Evolutionary conservation across 2,888 invertebrate genomes (phyloP), one percentile per base, ranked within the genome.

Genomic region (Norana najaformis): DNA sequence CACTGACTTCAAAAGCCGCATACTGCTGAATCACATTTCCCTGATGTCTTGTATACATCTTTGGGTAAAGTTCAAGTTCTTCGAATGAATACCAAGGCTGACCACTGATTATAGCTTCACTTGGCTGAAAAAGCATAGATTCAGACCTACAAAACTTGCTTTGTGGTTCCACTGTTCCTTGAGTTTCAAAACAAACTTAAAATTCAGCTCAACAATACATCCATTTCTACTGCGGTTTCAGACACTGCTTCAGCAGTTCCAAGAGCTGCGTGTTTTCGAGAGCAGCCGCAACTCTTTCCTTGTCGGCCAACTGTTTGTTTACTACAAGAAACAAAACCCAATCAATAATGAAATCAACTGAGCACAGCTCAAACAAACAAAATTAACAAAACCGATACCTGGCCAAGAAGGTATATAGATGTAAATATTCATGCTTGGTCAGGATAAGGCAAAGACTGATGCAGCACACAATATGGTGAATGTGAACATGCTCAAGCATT

Each of bases 301-400:
- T 99, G 94, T 99, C 99, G 0, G 98, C 98, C 36, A 99, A 95
- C 94, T 99, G 99, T 94, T 99, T 99, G 95, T 99, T 99, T 5
- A 99, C 97, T 92, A 88, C 16, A 47, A 88, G 39, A 37, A 6
- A 69, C 88, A 36, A 83, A 89, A 89, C 83, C 30, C 30, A 69
- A 39, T 41, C 41, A 83, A 38, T 30, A 30, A 23, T 34, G 88
- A 90, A 53, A 36, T 38, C 20, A 11, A 38, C 47, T 1, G 23
- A 47, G 47, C 20, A 47, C 69, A n/a, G 53, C 41, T 41, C 18
- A 23, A 3, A 47, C 30, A 13, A 69, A 69, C 69, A 69, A 53
- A 23, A 53, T 53, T 53, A 23, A 30, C 53, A 53, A 53, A 53
- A 53, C 23, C 53, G 30, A 8, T 30, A 53, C 4, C 53, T 53